Conservation (phyloP, 2,113 vertebrate genomes). For the Dromas ardeola region DNA sequence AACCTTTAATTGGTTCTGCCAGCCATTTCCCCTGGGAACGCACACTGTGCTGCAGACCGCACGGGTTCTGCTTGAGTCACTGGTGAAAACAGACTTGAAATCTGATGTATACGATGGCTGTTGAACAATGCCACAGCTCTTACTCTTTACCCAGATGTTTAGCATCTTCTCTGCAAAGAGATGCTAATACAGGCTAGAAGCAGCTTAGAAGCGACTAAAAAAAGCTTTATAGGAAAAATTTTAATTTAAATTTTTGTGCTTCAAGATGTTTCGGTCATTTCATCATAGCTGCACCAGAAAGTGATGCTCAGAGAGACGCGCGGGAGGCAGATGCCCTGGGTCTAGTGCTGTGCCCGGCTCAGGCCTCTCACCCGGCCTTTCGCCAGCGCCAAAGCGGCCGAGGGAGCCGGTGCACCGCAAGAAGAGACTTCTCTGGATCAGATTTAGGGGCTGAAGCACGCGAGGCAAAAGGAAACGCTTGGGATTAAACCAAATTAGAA, state of each 20-base stretch:
- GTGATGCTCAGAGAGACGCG: not conserved
- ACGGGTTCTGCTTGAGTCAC: rapidly evolving
- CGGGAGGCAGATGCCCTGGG: not conserved
- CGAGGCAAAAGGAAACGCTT: not conserved
- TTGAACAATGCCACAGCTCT: not conserved
- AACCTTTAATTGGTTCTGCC: not conserved
- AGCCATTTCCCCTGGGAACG: not conserved
- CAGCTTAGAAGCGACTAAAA: not conserved
- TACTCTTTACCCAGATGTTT: not conserved
- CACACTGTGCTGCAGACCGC: not conserved
- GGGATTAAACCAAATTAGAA: not conserved
- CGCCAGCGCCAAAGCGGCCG: rapidly evolving
- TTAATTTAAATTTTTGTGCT: not conserved
- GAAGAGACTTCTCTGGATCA: not conserved
- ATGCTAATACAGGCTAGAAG: not conserved
- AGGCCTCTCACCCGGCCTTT: not conserved
- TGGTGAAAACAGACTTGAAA: not conserved
- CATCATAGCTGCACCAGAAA: not conserved
- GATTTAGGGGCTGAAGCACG: not conserved
- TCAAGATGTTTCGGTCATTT: not conserved
- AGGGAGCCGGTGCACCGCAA: not conserved
- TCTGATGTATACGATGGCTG: not conserved
- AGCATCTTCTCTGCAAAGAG: not conserved
- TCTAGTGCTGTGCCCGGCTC: not conserved
- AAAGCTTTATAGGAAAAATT: not conserved